phyloP scores from a whole-genome alignment of 2,888 invertebrate species.

The Uloborus plumipes region DNA sequence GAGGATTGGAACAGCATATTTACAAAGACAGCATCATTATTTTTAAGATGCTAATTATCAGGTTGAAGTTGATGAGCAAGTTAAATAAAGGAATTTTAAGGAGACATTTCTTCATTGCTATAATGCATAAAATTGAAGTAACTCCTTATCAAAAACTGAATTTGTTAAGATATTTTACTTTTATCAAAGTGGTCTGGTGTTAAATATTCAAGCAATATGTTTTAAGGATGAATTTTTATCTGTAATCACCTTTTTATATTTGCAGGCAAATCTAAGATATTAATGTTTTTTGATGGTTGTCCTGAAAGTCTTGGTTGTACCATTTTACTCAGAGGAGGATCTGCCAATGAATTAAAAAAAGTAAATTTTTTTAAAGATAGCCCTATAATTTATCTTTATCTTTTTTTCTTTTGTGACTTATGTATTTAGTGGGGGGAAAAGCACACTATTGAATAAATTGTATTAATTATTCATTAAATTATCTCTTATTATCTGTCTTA shows the following conservation, averaged over 20 bases:
- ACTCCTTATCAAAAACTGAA: no score
- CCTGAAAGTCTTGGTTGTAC: constrained; percentile 88
- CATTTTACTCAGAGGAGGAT: constrained; percentile 85
- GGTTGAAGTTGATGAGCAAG: no score
- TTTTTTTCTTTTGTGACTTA: constrained; percentile 2
- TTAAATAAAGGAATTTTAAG: no score
- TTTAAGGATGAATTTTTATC: neutral
- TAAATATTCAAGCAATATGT: neutral
- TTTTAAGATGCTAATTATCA: no score
- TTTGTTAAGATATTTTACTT: no score
- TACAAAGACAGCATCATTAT: no score
- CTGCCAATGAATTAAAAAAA: constrained; percentile 80
- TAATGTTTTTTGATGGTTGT: constrained; percentile 95
- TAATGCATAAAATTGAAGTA: no score
- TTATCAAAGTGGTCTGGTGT: no score
- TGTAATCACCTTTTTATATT: neutral
- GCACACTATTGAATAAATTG: neutral
- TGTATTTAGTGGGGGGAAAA: constrained; percentile 31
- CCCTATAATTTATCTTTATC: constrained; percentile 1
- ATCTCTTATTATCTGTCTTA: no score
- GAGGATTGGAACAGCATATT: no score
- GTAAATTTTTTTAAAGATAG: constrained; percentile 66
- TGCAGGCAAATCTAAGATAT: constrained; percentile 77
- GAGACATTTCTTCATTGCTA: no score
- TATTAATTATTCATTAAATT: no score